phyloP scores from a whole-genome alignment of 2,113 vertebrate genomes.

The Sebastes schlegelii region DNA sequence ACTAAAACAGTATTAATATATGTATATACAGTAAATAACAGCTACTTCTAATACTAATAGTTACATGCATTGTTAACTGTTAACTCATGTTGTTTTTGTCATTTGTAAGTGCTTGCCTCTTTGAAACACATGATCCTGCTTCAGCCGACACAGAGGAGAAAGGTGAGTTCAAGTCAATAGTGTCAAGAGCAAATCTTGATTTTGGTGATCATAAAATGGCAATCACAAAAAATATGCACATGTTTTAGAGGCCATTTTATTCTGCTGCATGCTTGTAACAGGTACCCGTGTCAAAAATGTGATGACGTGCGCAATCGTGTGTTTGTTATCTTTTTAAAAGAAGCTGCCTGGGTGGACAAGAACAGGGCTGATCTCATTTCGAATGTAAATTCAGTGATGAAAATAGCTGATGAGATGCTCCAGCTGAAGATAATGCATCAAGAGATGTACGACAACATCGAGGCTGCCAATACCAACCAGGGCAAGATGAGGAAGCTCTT shows the following conservation, averaged over 20 bases:
- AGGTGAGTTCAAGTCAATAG: conserved; percentile 21
- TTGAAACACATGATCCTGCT: neutral
- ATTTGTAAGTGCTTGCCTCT: neutral
- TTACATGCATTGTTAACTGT: neutral
- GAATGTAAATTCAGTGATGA: conserved; percentile 13
- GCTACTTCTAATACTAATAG: neutral
- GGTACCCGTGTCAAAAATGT: neutral
- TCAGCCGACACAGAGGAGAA: neutral
- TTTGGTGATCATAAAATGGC: neutral
- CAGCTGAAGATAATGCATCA: neutral
- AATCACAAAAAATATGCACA: neutral
- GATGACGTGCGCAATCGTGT: neutral
- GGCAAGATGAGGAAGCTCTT: conserved; percentile 53
- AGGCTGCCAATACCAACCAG: neutral
- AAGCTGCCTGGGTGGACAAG: conserved; percentile 41
- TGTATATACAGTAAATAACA: neutral
- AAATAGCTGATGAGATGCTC: conserved; percentile 35
- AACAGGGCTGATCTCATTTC: conserved; percentile 47
- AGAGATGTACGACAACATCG: conserved; percentile 33
- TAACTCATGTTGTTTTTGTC: conserved; percentile 8
- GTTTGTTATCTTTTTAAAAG: conserved; percentile 12
- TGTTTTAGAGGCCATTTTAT: neutral
- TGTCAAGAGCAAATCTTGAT: neutral
- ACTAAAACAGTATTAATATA: neutral
- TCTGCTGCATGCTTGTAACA: neutral